Conservation (phyloP, 1,140 invertebrate species). For the Drosophila tristis region DNA sequence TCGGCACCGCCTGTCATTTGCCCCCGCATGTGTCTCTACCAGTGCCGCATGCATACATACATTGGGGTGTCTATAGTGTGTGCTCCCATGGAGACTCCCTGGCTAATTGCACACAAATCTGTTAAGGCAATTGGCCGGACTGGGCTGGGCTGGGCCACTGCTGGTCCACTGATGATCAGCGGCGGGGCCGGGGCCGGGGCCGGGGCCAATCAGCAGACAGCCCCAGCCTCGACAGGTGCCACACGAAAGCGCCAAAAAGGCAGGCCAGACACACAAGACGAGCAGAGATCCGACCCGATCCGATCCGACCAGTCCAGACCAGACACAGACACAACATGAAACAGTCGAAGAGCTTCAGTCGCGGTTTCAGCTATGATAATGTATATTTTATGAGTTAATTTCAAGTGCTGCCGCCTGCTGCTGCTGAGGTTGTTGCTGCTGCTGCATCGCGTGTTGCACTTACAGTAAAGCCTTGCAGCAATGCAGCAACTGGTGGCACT, state of each 20-base stretch:
- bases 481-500: background rate
- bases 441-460: slow-evolving; percentile 66
- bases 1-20: slow-evolving; percentile 40
- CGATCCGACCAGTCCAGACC: slow-evolving; percentile 12
- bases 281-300: slow-evolving; percentile 20
- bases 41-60: background rate
- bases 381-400: slow-evolving; percentile 83
- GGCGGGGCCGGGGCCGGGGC: background rate
- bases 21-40: background rate
- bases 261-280: slow-evolving; percentile 49
- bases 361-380: slow-evolving; percentile 74
- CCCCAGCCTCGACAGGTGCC: slow-evolving; percentile 66
- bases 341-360: slow-evolving; percentile 28
- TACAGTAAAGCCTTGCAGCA: slow-evolving; percentile 44
- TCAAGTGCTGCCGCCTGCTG: slow-evolving; percentile 36
- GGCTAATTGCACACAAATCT: slow-evolving; percentile 81
- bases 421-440: slow-evolving; percentile 45
- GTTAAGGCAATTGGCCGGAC: slow-evolving; percentile 69
- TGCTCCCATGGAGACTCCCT: slow-evolving; percentile 55
- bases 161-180: slow-evolving; percentile 48
- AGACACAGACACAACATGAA: slow-evolving; percentile 30
- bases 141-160: background rate
- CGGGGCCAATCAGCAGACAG: slow-evolving; percentile 58
- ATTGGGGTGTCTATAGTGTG: slow-evolving; percentile 1
- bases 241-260: slow-evolving; percentile 77